Evolutionary conservation across 2,888 invertebrate species (phyloP).

Genomic region (Phaonia tiefii): DNA sequence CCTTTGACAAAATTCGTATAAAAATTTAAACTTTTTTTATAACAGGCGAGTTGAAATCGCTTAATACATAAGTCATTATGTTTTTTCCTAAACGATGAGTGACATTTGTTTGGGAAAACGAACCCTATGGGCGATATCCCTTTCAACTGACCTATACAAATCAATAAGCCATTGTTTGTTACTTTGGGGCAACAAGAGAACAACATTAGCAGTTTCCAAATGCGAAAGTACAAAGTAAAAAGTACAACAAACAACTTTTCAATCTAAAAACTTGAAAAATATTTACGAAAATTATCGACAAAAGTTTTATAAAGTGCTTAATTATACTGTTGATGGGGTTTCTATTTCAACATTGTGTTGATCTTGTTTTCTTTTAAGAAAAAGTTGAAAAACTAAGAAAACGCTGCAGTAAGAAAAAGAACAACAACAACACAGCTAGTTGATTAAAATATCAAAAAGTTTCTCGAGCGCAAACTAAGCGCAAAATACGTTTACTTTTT

Average conservation of each 20-base stretch:
- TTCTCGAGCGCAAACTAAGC: slow-evolving; percentile 59
- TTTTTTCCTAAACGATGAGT: too few species aligned
- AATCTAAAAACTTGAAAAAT: slow-evolving; percentile 63
- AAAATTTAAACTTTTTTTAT: too few species aligned
- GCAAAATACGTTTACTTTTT: slow-evolving; percentile 43
- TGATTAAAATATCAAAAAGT: slow-evolving; percentile 61
- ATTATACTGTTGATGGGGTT: slow-evolving; percentile 56
- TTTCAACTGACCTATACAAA: too few species aligned
- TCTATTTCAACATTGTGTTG: neutral
- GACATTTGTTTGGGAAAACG: too few species aligned
- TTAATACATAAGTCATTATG: too few species aligned
- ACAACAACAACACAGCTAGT: slow-evolving; percentile 45
- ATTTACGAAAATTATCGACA: slow-evolving; percentile 62
- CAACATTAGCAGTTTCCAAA: slow-evolving; percentile 16
- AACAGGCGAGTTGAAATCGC: too few species aligned
- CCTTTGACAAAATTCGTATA: too few species aligned
- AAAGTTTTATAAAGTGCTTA: slow-evolving; percentile 63
- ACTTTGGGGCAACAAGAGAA: neutral
- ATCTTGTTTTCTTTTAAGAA: slow-evolving; percentile 34
- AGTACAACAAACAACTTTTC: slow-evolving; percentile 49
- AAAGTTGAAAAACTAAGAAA: slow-evolving; percentile 23
- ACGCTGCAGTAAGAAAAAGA: slow-evolving; percentile 3
- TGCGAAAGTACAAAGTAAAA: neutral
- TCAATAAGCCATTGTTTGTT: too few species aligned
- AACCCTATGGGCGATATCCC: too few species aligned